Evolutionary conservation across 2,797 vertebrate genomes (phyloP).

Genomic region (Agapornis canus): DNA sequence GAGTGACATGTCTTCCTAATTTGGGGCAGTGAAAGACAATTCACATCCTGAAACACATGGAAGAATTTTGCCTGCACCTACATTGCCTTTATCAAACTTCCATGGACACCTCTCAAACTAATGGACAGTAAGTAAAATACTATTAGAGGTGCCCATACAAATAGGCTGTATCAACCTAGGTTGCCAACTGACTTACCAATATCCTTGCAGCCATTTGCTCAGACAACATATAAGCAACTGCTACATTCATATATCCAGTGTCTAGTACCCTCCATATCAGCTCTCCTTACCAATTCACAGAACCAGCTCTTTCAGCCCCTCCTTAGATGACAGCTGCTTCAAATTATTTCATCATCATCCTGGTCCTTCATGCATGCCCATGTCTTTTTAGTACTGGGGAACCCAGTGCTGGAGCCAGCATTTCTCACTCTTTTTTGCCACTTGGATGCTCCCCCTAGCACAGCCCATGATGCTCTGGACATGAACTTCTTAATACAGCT

Average conservation of each 20-base stretch:
- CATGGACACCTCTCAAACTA: neutral
- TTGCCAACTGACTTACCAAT: neutral
- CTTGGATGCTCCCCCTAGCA: fast-evolving
- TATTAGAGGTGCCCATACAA: neutral
- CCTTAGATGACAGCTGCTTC: neutral
- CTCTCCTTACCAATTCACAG: neutral
- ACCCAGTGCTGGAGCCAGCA: neutral
- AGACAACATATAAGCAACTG: neutral
- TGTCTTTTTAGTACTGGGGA: neutral
- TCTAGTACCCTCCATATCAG: neutral
- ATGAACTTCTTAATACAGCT: neutral
- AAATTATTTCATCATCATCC: neutral
- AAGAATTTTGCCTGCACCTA: neutral
- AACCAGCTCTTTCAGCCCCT: neutral
- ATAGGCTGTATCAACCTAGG: neutral
- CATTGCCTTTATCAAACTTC: neutral
- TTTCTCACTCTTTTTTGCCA: neutral
- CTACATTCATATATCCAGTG: neutral
- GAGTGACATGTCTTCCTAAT: neutral
- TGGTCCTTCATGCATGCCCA: neutral
- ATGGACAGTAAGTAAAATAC: neutral
- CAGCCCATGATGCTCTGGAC: neutral
- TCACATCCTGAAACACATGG: neutral
- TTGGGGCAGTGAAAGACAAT: neutral
- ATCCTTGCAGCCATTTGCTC: neutral